Base-by-base conservation (phyloP, 2,113 vertebrate species). In the Pavo muticus region DNA sequence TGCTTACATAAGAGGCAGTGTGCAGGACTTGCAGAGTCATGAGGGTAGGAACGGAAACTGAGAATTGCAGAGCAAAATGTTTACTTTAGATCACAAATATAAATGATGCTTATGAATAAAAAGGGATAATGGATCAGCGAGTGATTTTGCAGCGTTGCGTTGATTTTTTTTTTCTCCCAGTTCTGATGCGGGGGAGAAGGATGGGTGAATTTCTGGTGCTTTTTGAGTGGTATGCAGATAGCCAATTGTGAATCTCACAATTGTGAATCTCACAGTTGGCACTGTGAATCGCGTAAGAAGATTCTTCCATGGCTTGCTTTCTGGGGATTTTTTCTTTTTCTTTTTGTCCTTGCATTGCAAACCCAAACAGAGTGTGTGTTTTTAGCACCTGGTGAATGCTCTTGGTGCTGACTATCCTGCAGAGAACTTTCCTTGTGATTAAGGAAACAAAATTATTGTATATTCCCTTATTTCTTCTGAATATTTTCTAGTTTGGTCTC, bases 161-260 rank as follows among this genome's bases (percentile, higher is more conserved):
- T 19, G 6, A 35, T 35, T 57, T 50, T 32, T 7, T 17, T 40
- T 27, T 37, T 52, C 3, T 8, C 35, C 3, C 6, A n/a, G 0
- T 67, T 88, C 18, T 77, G 56, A 17, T 80, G 30, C 9, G 37
- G 9, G 7, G 27, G 20, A 65, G 27, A 21, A n/a, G 39, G 10
- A 39, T 40, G 6, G 18, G 20, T 81, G 32, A 10, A 16, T 24
- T 4, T 3, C 3, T 42, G 32, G 7, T 68, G 30, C 29, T 89
- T 87, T 77, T 21, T 72, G 39, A 16, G 32, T 12, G 14, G 4
- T 40, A 5, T 32, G 10, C 29, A 50, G 37, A 29, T 52, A 65
- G 42, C 2, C 23, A 47, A 1, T 10, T 56, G 29, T 32, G 16
- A 56, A 18, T 87, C 23, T 48, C n/a, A 35, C 23, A 47, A 1